These are phyloP conservation scores for Trisateles emortualis DNA, from an alignment of 2,888 invertebrate genomes.

Conservation along the genomic window DNA sequence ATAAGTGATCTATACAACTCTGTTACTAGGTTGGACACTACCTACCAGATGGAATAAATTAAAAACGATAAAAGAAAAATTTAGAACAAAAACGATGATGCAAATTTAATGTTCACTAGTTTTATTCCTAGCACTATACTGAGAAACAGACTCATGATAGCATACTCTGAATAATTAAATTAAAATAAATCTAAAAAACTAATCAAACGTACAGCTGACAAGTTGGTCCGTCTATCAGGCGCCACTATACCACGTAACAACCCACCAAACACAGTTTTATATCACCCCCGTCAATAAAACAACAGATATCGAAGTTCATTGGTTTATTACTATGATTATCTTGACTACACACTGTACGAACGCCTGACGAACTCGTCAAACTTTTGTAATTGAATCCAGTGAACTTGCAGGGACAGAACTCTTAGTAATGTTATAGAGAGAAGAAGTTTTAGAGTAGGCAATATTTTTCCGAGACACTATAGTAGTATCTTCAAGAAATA, in stretches of 20 bases:
- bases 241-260: neutral
- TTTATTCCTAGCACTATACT: too few species aligned
- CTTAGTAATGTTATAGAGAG: constrained; percentile 51
- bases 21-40: too few species aligned
- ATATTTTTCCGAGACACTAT: too few species aligned
- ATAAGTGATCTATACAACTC: too few species aligned
- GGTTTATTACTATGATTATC: constrained; percentile 46
- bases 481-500: too few species aligned
- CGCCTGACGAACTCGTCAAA: constrained; percentile 77
- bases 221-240: neutral
- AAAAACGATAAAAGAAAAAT: too few species aligned
- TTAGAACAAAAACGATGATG: too few species aligned
- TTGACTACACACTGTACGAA: constrained; percentile 35
- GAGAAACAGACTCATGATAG: too few species aligned
- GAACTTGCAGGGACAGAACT: constrained; percentile 79
- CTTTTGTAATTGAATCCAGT: constrained; percentile 82
- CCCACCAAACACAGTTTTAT: constrained; percentile 3
- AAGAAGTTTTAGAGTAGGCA: constrained; percentile 7
- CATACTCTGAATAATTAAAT: too few species aligned
- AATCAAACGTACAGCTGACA: neutral
- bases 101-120: too few species aligned
- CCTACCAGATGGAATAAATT: too few species aligned
- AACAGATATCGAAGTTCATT: constrained; percentile 31
- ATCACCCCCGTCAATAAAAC: constrained; percentile 32
- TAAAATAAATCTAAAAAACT: too few species aligned